Evolutionary conservation across 2,113 vertebrate species (phyloP), one percentile per base, ranked within the genome.

Genomic region (Protomyctophum bolini): DNA sequence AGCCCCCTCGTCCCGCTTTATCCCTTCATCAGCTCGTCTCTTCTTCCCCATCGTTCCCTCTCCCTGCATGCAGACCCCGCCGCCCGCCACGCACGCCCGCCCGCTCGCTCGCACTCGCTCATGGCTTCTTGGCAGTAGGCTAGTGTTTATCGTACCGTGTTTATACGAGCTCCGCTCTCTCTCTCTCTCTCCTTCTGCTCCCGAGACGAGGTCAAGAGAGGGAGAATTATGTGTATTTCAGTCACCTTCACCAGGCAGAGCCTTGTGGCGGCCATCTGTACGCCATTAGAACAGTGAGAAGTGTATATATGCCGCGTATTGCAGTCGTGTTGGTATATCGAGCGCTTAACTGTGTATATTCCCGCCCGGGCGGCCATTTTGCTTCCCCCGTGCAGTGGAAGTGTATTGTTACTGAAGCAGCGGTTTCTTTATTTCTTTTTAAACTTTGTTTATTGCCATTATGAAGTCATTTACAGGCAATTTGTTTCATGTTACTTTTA

Each of bases 251-350:
- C 54, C 55, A 12, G n/a, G 15, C 66, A 69, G 14, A 21, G 10
- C 51, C 33, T 41, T 48, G 14, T 51, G 47, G 15, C 64, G 57
- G 50, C 74, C 84, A 87, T 84, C 82, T 87, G 85, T 68, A 77
- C 68, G 65, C 64, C 55, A 83, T 85, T 87, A 87, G 49, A 54
- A n/a, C 51, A 12, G 51, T 11, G 12, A 54, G 51, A 54, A n/a
- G 3, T 11, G 6, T 54, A 21, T 12, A 21, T 12, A 54, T 12
- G 33, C 33, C 33, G 33, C 33, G 49, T 9, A 50, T 50, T 8
- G 49, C 49, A 7, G 49, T 10, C 51, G 12, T 54, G n/a, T 54
- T 54, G 10, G 8, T 54, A 54, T 54, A 54, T 54, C n/a, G 10
- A 12, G 10, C 4, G 33, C 33, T 41, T 41, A 41, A 41, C 33